These are phyloP conservation scores for Clitarchus hookeri DNA, from an alignment of 2,888 invertebrate genomes.

Conservation along the genomic window DNA sequence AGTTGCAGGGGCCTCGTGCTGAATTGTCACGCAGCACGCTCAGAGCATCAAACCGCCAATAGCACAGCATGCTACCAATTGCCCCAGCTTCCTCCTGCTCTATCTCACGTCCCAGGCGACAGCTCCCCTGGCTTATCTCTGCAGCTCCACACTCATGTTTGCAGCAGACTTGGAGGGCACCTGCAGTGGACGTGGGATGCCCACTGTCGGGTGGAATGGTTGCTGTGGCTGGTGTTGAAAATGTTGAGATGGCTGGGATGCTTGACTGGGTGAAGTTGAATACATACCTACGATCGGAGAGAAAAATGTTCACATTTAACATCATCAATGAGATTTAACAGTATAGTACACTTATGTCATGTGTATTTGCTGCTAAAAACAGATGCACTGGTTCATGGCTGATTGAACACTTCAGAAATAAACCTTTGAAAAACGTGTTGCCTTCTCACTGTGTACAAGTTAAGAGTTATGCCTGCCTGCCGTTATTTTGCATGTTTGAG, in stretches of 20 bases:
- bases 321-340: too few species aligned
- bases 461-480: too few species aligned
- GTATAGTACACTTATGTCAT: too few species aligned
- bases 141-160: conserved; percentile 36
- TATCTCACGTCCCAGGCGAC: neutral
- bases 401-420: too few species aligned
- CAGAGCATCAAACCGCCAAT: neutral
- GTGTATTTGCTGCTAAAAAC: too few species aligned
- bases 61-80: neutral
- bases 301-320: too few species aligned
- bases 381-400: too few species aligned
- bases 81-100: neutral
- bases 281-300: conserved; percentile 51
- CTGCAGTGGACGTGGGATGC: conserved; percentile 21
- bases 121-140: conserved; percentile 37
- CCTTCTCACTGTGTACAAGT: too few species aligned
- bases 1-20: neutral
- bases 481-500: too few species aligned
- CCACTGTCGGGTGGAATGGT: conserved; percentile 46
- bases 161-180: conserved; percentile 12
- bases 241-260: conserved; percentile 56
- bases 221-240: conserved; percentile 51
- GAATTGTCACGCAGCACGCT: neutral
- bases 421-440: too few species aligned
- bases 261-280: conserved; percentile 52